A percentile compares a stretch with the other conserved stretches of the same genome.
Evolutionary conservation across 2,113 vertebrate genomes (phyloP).

Genomic region (Platanista minor): DNA sequence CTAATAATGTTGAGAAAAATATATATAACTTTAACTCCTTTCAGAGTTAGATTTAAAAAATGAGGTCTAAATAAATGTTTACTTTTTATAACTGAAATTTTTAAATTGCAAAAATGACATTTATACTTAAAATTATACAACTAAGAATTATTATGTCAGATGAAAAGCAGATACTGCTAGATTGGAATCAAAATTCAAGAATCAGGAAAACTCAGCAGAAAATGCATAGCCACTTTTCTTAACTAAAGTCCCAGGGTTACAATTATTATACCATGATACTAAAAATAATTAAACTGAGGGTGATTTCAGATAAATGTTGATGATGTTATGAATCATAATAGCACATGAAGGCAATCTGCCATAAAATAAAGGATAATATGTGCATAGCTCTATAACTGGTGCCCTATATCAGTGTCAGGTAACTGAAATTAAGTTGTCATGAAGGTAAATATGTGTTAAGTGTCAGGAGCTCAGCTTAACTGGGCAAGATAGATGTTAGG

Average conservation of each 20-base stretch:
- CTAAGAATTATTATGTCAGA: background rate
- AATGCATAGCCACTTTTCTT: background rate
- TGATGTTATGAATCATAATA: background rate
- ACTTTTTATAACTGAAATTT: background rate
- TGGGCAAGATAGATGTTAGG: background rate
- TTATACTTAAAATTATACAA: background rate
- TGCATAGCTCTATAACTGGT: background rate
- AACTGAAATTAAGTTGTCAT: background rate
- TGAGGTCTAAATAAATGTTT: background rate
- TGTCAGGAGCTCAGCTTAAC: background rate
- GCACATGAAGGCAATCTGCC: background rate
- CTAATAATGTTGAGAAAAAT: background rate
- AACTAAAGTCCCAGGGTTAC: background rate
- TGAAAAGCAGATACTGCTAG: background rate
- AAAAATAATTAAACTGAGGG: background rate
- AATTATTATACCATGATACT: background rate
- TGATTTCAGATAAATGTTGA: background rate
- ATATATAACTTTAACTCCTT: background rate
- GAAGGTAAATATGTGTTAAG: background rate
- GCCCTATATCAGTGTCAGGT: background rate
- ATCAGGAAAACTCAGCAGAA: background rate
- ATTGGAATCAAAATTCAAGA: background rate
- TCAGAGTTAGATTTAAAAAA: background rate
- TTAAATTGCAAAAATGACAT: background rate
- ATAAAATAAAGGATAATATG: background rate